Conservation (phyloP, 1,140 invertebrate species). For the Drosophila quadrilineata region DNA sequence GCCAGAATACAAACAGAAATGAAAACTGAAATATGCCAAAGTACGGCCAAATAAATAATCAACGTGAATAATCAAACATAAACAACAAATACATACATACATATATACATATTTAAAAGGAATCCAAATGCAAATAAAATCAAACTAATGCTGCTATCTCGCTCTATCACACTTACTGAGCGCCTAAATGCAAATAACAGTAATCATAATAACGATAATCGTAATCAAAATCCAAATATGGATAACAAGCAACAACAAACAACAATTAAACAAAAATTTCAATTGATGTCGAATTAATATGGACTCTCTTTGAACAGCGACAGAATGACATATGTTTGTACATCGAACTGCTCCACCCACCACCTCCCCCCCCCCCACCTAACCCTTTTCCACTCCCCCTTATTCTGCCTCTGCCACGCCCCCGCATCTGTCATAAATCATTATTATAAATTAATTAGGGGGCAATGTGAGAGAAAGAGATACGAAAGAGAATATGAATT, state of each 20-base stretch:
- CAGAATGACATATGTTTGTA: conserved; percentile 23
- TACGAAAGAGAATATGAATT: conserved; percentile 39
- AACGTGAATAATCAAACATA: conserved; percentile 38
- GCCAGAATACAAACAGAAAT: too few relatives aligned
- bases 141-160: too few relatives aligned
- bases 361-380: background rate
- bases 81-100: conserved; percentile 2
- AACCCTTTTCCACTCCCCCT: background rate
- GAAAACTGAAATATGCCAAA: background rate
- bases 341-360: conserved; percentile 10
- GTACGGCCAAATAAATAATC: conserved; percentile 41
- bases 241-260: conserved; percentile 35
- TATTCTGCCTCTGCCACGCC: background rate
- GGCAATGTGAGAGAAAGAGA: conserved; percentile 15
- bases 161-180: too few relatives aligned
- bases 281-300: conserved; percentile 32
- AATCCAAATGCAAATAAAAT: conserved; percentile 31
- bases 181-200: too few relatives aligned
- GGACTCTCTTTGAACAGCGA: conserved; percentile 36
- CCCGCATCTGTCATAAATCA: conserved; percentile 2
- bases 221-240: conserved; percentile 29
- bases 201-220: too few relatives aligned
- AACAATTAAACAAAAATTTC: conserved; percentile 41
- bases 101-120: background rate
- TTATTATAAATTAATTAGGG: conserved; percentile 3